Evolutionary conservation across 2,113 vertebrate genomes (phyloP), one percentile per base, ranked within the genome.

Genomic region (Pseudois nayaur): DNA sequence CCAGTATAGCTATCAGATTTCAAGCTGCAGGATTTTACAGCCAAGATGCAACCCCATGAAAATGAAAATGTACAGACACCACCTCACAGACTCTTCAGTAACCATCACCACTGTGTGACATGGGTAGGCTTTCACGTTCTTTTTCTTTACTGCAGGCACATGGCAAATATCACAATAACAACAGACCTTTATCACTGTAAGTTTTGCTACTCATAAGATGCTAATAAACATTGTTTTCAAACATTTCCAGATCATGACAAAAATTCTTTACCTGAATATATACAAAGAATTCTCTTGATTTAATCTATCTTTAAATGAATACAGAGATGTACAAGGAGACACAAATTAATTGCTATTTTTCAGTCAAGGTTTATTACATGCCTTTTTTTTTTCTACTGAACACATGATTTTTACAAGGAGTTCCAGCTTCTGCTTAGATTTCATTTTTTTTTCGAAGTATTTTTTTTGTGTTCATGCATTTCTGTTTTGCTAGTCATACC

Each of bases 381-480:
- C 95, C 48, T 92, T 89, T 98, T 45, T 27, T 27, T 21, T 6
- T 3, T 2, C 95, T 60, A 91, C 10, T 64, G 7, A 94, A 87
- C 43, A 90, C 1, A 2, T 91, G 45, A 25, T 7, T 19, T 97
- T 97, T 71, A 11, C 78, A 91, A 87, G 81, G 94, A 95, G 36
- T 97, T 98, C 96, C 89, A 97, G 84, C 97, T 98, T 97, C 96
- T 12, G 81, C 25, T 96, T 76, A 71, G 82, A 94, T 60, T 98
- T 98, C 87, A 98, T 92, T 99, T 98, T 94, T 98, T 98, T 88
- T 98, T 93, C 64, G 96, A 86, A 92, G 19, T 64, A 94, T 25
- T 85, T 98, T 98, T 98, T 91, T 97, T 97, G 62, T 97, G 57
- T 85, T 98, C 97, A 54, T 94, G 89, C 16, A 48, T 91, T 98